A percentile compares a stretch with the other conserved stretches of the same genome.
Evolutionary conservation across 2,797 vertebrate genomes (phyloP).

Genomic region (Gymnothorax javanicus): DNA sequence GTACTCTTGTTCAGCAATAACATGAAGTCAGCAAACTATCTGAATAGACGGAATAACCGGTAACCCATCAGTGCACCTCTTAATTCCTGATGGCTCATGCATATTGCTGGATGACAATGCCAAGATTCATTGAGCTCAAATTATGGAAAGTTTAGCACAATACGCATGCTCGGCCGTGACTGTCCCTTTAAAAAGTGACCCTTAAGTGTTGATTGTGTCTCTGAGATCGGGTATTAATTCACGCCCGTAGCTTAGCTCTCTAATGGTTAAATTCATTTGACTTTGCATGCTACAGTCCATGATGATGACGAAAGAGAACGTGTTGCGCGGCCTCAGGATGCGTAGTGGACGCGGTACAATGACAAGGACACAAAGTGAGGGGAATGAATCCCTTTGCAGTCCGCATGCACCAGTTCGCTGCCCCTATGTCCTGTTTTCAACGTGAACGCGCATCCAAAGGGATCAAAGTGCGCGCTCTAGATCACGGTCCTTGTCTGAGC

Average conservation of each 20-base stretch:
- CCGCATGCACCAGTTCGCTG: not conserved
- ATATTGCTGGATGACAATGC: too few relatives aligned
- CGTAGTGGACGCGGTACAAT: not conserved
- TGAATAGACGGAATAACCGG: too few relatives aligned
- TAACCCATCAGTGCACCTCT: too few relatives aligned
- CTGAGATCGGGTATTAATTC: not conserved
- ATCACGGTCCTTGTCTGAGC: not conserved
- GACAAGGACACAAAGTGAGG: not conserved
- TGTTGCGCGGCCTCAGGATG: not conserved
- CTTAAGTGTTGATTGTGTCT: not conserved
- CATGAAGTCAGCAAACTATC: too few relatives aligned
- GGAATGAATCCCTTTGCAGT: too few relatives aligned
- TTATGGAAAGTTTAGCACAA: too few relatives aligned
- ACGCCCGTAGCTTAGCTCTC: not conserved
- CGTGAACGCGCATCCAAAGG: constrained; percentile 24
- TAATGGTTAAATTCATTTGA: not conserved
- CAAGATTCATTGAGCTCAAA: too few relatives aligned
- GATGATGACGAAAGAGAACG: not conserved
- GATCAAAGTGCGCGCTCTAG: constrained; percentile 13
- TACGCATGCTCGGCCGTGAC: too few relatives aligned
- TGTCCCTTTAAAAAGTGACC: not conserved
- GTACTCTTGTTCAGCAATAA: too few relatives aligned
- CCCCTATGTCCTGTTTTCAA: not conserved
- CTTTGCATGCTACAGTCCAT: not conserved
- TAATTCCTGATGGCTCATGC: too few relatives aligned